Base-by-base conservation (phyloP, 2,888 invertebrate genomes). In the Lepetodrilus schrolli region DNA sequence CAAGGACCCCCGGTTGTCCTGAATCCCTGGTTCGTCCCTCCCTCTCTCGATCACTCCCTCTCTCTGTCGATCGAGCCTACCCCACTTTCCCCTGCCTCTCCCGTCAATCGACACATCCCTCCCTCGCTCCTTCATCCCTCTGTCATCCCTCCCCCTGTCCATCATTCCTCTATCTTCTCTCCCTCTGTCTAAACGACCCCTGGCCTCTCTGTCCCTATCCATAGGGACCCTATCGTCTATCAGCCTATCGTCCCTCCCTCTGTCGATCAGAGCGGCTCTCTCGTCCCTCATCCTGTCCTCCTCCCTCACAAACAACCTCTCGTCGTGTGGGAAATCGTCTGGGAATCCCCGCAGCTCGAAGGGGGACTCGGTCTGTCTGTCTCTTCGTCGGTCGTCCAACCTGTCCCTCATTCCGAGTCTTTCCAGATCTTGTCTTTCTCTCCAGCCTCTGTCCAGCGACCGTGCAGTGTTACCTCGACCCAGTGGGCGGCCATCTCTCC, bases 21-120 rank as follows among this genome's bases (percentile, higher is more conserved):
- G 30, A 1, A 21, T 20, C 2, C 48, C 21, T 37, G 23, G 37
- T 13, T 70, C 70, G 20, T 49, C 70, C 7, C 51, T 38, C 21
- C 66, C 65, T 34, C 70, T 70, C 7, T 75, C 75, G 34, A 37
- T 49, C 23, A 66, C 68, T 13, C 65, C 69, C 23, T 72, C 65
- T 20, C 70, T 51, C 37, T 37, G n/a, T 13, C 74, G 37, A n/a
- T 68, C 65, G 8, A n/a, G 49, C 51, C 5, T 69, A 66, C 34
- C 72, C n/a, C 76, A 58, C 13, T 66, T 71, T 17, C 50, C 68
- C 38, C 38, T 49, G 20, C 72, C 68, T 10, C 71, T 51, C 48
- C 48, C 69, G 3, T 72, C 70, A 1, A 21, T 49, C 8, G 66
- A 66, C 10, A 58, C 69, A 37, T 72, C 65, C 26, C 70, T 69